A percentile compares a stretch with the other conserved stretches of the same genome.
phyloP scores from a whole-genome alignment of 1,140 invertebrate species.

The Trichomalopsis sarcophagae region DNA sequence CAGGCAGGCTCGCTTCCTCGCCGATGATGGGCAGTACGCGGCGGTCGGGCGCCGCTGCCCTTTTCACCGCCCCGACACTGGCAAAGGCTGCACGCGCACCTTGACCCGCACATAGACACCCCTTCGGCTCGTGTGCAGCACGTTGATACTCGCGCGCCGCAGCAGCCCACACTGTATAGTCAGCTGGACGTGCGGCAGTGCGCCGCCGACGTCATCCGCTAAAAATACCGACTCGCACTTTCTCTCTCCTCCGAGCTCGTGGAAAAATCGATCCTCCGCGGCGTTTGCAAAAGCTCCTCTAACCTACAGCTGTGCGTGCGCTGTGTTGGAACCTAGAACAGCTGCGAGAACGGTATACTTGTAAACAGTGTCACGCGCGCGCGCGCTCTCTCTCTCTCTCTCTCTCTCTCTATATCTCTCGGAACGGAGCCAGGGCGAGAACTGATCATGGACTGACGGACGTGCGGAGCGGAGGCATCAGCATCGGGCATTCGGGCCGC shows the following conservation, averaged over 20 bases:
- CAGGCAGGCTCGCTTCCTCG: not conserved
- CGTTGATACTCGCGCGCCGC: no score
- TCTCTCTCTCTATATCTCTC: no score
- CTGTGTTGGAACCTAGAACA: not conserved
- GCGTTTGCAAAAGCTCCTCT: not conserved
- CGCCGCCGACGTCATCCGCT: not conserved
- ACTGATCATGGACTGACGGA: no score
- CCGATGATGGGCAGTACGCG: not conserved
- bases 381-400: no score
- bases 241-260: not conserved
- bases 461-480: no score
- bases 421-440: no score
- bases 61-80: conserved; percentile 36
- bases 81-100: conserved; percentile 10
- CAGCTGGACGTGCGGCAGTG: not conserved
- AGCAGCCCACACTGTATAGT: not conserved
- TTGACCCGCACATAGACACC: conserved; percentile 25
- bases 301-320: not conserved
- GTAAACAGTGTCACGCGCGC: no score
- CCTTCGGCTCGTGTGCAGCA: not conserved
- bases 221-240: not conserved
- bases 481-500: no score
- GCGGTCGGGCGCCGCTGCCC: conserved; percentile 32
- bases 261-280: not conserved
- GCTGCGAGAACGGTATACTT: not conserved